These are phyloP conservation scores for Takifugu flavidus DNA, from an alignment of 2,113 vertebrate species.

Conservation along the genomic window DNA sequence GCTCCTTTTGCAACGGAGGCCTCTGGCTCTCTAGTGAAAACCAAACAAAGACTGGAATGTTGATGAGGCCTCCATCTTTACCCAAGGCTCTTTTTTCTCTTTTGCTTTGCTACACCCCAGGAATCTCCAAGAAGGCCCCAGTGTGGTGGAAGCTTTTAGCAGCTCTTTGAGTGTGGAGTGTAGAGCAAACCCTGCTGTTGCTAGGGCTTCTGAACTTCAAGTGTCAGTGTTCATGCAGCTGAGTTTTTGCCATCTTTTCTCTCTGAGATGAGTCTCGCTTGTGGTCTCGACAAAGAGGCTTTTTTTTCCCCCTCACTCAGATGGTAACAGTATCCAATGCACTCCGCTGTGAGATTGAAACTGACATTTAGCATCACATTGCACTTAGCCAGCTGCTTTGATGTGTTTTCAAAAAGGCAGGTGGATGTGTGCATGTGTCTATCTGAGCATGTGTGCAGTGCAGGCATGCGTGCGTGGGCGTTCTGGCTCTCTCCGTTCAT, in stretches of 20 bases:
- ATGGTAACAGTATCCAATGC: slow-evolving; percentile 58
- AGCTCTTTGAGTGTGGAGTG: slow-evolving; percentile 56
- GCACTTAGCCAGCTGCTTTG: slow-evolving; percentile 63
- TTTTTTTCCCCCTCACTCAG: slow-evolving; percentile 32
- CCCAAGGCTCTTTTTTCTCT: slow-evolving; percentile 45
- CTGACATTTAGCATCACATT: slow-evolving; percentile 69
- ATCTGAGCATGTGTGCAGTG: slow-evolving; percentile 9
- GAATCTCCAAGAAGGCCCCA: slow-evolving; percentile 69
- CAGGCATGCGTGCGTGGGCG: slow-evolving; percentile 1
- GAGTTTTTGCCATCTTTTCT: slow-evolving; percentile 34
- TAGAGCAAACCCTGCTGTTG: slow-evolving; percentile 47
- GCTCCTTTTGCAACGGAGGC: slow-evolving; percentile 56
- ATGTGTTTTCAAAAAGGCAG: slow-evolving; percentile 70
- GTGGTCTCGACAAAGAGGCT: slow-evolving; percentile 23
- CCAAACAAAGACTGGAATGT: slow-evolving; percentile 75
- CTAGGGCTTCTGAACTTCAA: slow-evolving; percentile 53
- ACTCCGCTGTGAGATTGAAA: slow-evolving; percentile 66
- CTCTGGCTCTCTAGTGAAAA: slow-evolving; percentile 67
- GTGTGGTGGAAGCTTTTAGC: slow-evolving; percentile 66
- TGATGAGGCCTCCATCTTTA: slow-evolving; percentile 73
- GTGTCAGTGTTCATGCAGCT: slow-evolving; percentile 44
- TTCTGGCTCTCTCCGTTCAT: slow-evolving; percentile 41
- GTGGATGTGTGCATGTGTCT: slow-evolving; percentile 14
- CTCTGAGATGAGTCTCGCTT: background rate
- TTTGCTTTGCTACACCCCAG: slow-evolving; percentile 64